Evolutionary conservation across 2,888 invertebrate species (phyloP).

Genomic region (Rotaria magnacalcarata): DNA sequence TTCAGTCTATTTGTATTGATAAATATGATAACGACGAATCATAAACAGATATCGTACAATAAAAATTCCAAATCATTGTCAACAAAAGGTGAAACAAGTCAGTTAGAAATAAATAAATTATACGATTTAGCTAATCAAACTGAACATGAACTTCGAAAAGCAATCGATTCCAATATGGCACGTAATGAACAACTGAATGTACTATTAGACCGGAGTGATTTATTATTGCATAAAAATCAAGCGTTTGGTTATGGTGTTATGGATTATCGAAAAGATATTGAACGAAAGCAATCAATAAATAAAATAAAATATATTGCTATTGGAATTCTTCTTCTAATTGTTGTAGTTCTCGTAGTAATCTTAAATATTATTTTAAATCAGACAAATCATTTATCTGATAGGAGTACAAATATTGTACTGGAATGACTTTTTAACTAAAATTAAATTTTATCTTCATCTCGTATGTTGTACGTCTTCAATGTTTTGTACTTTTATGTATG

Average conservation of each 20-base stretch:
- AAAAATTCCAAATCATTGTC: neutral
- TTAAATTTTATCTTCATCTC: too few relatives aligned
- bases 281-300: neutral
- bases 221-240: slow-evolving; percentile 3
- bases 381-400: neutral
- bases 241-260: neutral
- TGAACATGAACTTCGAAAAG: neutral
- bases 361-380: slow-evolving; percentile 16
- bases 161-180: neutral
- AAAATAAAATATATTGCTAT: neutral
- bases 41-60: neutral
- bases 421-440: neutral
- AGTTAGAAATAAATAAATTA: neutral
- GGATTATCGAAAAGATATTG: neutral
- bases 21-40: neutral
- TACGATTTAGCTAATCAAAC: neutral
- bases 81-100: neutral
- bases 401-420: neutral
- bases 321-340: neutral
- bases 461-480: too few relatives aligned
- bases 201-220: neutral
- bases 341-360: neutral
- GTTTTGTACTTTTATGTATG: too few relatives aligned
- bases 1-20: neutral
- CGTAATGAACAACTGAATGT: neutral